Evolutionary conservation across 2,888 invertebrate species (phyloP), one percentile per base, ranked within the genome.

Genomic region (Agrilus cyanescens): DNA sequence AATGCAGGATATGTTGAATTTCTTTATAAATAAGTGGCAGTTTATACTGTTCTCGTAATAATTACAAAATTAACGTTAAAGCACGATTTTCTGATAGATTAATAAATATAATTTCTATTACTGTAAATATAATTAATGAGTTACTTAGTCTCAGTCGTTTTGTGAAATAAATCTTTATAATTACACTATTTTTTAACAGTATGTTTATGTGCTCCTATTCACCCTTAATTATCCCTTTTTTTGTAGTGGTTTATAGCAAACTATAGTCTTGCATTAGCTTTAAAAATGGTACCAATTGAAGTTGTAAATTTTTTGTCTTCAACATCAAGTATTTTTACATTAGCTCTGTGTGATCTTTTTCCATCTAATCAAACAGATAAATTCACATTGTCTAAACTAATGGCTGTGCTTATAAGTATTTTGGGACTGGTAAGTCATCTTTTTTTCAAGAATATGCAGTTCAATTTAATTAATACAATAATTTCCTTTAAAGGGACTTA

Each of bases 201-300:
- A n/a, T 12, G 33, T 8, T 14, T 13, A 32, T n/a, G n/a, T 31
- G 4, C 2, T 20, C 5, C 14, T 6, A 2, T 4, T 38, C 10
- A 10, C 6, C 2, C 2, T 16, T 38, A 14, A 13, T 38, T 13
- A 12, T 38, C n/a, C n/a, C 6, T 38, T 12, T 25, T 38, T 40
- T 78, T 77, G 38, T 70, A 94, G 88, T 96, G 95, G 93, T 94
- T 97, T 69, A 67, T 85, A 57, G 91, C 91, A 44, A 94, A 93
- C 70, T 91, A 93, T 63, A 78, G 88, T 43, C 93, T 89, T 69
- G 93, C 95, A 65, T 73, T 90, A 59, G 89, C 94, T 38, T 69
- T 95, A 48, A 75, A 82, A 40, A 78, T 85, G 68, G 84, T 89
- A 4, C 81, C 87, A 59, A 78, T 90, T 12, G 85, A 87, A 42